Evolutionary conservation across 2,797 vertebrate genomes (phyloP), one percentile per base, ranked within the genome.

Genomic region (Sebastes itinus): DNA sequence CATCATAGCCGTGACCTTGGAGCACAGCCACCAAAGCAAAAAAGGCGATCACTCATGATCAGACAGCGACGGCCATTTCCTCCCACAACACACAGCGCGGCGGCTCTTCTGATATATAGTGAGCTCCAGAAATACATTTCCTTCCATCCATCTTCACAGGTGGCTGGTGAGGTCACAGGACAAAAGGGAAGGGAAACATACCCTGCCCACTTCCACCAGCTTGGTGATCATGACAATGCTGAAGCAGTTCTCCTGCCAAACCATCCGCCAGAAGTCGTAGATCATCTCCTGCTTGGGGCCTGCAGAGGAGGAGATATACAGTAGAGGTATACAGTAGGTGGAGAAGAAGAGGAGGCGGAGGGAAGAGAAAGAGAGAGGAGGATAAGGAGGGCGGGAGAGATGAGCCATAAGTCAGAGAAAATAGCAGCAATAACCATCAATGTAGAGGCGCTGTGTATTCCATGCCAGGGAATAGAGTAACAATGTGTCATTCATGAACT

Each of bases 151-250:
- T 92, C 90, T 86, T 87, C 61, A 49, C 25, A 5, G 25, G 66
- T 4, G 52, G 77, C 62, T 55, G 54, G 62, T 81, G 86, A 84
- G 89, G 90, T 90, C 87, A 83, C 71, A 67, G 70, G 86, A 91
- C 87, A 88, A 85, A 88, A 42, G 70, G 60, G 42, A 60, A 38
- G 71, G 30, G 58, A 49, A 27, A 90, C 97, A 96, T 96, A 99
- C 98, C 97, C 98, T 94, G 91, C 97, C 98, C 95, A 99, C 97
- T 91, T 99, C 98, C 91, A 99, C 97, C 96, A 99, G 96, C 87
- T 99, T 99, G 90, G 97, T 99, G 92, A 99, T 97, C 98, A 99
- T 99, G 90, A 99, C 97, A 0, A 99, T 98, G 92, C 97, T 99
- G 90, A 97, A 97, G 83, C 97, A 98, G 93, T 98, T 98, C 88